Evolutionary conservation across 2,888 invertebrate species (phyloP).

Genomic region (Nasonovia ribisnigri): DNA sequence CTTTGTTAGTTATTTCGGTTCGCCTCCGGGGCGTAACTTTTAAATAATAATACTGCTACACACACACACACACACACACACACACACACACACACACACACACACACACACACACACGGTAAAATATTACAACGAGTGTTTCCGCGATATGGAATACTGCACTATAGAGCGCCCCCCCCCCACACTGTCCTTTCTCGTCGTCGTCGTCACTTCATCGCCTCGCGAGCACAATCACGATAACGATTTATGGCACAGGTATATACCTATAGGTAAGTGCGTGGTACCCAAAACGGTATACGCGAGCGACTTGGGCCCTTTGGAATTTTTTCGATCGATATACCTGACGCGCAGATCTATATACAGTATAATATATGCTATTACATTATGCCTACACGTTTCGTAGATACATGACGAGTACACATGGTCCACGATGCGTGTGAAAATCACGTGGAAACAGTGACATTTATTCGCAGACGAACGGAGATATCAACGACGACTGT

Average conservation of each 20-base stretch:
- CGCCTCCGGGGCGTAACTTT: neutral
- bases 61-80: neutral
- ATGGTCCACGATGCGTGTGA: neutral
- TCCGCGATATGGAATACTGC: neutral
- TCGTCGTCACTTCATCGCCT: neutral
- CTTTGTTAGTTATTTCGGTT: slow-evolving; percentile 19
- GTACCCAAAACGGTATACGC: neutral
- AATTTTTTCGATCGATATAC: neutral
- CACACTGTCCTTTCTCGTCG: neutral
- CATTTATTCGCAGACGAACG: neutral
- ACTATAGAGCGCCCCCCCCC: too few relatives aligned
- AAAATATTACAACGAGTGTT: slow-evolving; percentile 21
- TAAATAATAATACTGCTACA: neutral
- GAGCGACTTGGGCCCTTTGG: neutral
- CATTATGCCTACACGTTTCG: neutral
- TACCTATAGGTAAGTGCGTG: neutral
- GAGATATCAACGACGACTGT: neutral
- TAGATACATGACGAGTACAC: neutral
- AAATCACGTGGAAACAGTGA: neutral
- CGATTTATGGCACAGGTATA: neutral
- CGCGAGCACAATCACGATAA: neutral
- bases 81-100: neutral
- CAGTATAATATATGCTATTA: neutral
- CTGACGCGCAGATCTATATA: neutral
- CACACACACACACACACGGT: neutral